A percentile compares a stretch with the other conserved stretches of the same genome.
phyloP scores from a whole-genome alignment of 2,888 invertebrate genomes.

The Notocelia uddmanniana region DNA sequence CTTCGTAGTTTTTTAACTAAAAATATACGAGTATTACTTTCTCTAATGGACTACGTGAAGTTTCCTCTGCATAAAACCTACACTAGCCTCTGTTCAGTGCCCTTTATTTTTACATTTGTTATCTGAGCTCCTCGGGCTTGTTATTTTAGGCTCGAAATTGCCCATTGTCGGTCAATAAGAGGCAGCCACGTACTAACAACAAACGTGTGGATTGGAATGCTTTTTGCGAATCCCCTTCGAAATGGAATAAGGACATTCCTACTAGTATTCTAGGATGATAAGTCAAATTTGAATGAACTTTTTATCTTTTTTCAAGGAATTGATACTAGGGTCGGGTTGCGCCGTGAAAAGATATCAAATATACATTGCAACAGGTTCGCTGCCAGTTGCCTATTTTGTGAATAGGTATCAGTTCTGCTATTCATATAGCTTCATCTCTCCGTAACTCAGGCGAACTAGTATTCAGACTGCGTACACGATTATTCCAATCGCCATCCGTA shows the following conservation, averaged over 20 bases:
- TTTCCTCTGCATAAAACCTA: neutral
- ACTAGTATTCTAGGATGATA: neutral
- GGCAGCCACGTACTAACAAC: neutral
- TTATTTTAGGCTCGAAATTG: slow-evolving; percentile 29
- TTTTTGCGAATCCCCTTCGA: neutral
- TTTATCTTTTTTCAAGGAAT: neutral
- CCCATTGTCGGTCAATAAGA: slow-evolving; percentile 9
- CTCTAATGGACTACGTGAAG: neutral
- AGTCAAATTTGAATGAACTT: neutral
- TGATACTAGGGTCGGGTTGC: neutral
- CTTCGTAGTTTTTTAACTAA: neutral
- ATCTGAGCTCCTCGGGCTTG: neutral
- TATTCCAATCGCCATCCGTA: too few species aligned
- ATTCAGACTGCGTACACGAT: too few species aligned
- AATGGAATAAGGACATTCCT: neutral
- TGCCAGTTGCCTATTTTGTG: too few species aligned
- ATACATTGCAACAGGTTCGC: too few species aligned
- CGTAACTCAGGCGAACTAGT: too few species aligned
- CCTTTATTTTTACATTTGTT: slow-evolving; percentile 18
- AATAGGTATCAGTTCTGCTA: too few species aligned
- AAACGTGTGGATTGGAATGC: neutral
- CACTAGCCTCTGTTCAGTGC: neutral
- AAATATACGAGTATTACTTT: too few species aligned
- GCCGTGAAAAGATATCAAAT: too few species aligned
- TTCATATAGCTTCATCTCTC: too few species aligned